Base-by-base conservation (phyloP, 1,140 invertebrate genomes). In the Triops cancriformis region DNA sequence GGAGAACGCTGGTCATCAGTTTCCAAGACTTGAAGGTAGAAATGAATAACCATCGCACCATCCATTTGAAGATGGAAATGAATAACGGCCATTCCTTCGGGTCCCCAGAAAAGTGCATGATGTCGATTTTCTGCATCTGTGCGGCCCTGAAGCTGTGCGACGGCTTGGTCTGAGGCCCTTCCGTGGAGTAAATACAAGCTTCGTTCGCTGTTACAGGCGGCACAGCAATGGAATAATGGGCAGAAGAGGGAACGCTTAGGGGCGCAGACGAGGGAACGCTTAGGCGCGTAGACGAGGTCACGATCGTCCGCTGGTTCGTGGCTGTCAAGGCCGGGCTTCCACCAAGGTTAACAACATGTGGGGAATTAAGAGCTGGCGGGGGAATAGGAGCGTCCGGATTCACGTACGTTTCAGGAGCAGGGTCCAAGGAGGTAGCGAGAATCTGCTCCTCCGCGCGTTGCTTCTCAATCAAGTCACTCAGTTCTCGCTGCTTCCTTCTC, bases 11-110 rank as follows among this genome's bases (percentile, higher is more conserved):
- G 74, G 26, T 41, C 74, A 42, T 75, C 74, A 12, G 74, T 31
- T 41, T 12, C 23, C 5, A 75, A 9, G 12, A 75, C 28, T 10
- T 75, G 27, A 18, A 45, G 37, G 23, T n/a, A n/a, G n/a, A n/a
- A n/a, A n/a, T n/a, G n/a, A n/a, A n/a, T n/a, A n/a, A n/a, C n/a
- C n/a, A n/a, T n/a, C n/a, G n/a, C n/a, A 75, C 74, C 74, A 75
- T 43, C 0, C 5, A 26, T 28, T 75, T 41, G n/a, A 75, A 75
- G 12, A 28, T 43, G 10, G 74, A 37, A 18, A 75, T 75, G 45
- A 75, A 37, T 10, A 42, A 43, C 11, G 74, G 74, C 74, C 74
- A 75, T 4, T 75, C 26, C n/a, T 45, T 75, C 14, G 74, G 74
- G 26, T 75, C 41, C 26, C 27, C 74, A 42, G 27, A 43, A 42